A percentile compares a stretch with the other conserved stretches of the same genome.
Evolutionary conservation across 2,113 vertebrate species (phyloP).

Genomic region (Penelope pileata): DNA sequence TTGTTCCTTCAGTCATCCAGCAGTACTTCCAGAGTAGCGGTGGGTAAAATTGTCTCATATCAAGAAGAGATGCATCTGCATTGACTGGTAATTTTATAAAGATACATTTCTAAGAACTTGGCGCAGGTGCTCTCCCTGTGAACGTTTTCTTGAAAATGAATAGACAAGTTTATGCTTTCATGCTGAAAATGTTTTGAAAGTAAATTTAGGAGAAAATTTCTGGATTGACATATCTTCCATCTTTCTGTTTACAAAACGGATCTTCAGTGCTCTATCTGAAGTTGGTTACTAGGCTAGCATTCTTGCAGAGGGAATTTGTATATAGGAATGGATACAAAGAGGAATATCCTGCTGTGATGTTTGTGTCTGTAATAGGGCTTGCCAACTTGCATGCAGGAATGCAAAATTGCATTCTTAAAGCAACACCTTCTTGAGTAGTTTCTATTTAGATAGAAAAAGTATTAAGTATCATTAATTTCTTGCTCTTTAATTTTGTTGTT

Average conservation of each 20-base stretch:
- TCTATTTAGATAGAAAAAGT: not conserved
- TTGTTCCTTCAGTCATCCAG: conserved; percentile 2
- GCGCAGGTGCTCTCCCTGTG: not conserved
- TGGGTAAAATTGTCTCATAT: not conserved
- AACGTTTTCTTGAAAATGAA: not conserved
- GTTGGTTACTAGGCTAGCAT: not conserved
- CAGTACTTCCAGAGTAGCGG: not conserved
- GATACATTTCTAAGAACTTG: not conserved
- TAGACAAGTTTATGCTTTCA: not conserved
- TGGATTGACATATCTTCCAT: not conserved
- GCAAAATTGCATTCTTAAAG: not conserved
- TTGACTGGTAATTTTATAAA: not conserved
- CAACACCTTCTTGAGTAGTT: not conserved
- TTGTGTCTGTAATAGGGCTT: not conserved
- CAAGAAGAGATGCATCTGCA: not conserved
- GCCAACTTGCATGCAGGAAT: not conserved
- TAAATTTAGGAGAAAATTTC: not conserved
- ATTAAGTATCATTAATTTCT: not conserved
- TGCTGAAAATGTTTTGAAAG: not conserved
- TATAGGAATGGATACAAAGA: not conserved
- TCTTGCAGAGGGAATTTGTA: not conserved
- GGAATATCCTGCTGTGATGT: not conserved
- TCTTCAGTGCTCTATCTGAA: not conserved
- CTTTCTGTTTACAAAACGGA: not conserved
- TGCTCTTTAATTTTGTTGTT: not conserved